Conservation (phyloP, 2,797 vertebrate genomes). For the Gadopsis marmoratus region DNA sequence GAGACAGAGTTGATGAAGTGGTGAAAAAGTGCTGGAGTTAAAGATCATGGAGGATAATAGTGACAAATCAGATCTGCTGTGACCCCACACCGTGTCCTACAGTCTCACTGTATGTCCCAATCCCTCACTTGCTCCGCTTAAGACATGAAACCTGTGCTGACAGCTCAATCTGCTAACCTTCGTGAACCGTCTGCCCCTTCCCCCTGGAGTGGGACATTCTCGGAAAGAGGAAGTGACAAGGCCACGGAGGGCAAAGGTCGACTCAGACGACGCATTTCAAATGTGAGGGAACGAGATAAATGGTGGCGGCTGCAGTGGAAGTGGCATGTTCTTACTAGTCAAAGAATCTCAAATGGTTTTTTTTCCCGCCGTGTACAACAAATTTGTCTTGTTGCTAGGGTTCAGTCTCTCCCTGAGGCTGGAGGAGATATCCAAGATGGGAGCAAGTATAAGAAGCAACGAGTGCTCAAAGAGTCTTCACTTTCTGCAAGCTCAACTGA, state of each 20-base stretch:
- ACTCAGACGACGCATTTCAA: constrained; percentile 58
- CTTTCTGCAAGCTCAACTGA: constrained; percentile 12
- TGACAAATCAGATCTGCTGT: constrained; percentile 46
- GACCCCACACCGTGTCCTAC: constrained; percentile 51
- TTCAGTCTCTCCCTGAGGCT: constrained; percentile 3
- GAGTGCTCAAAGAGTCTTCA: constrained; percentile 2
- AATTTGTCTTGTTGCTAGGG: constrained; percentile 23
- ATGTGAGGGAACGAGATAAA: constrained; percentile 63
- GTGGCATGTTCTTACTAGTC: constrained; percentile 61
- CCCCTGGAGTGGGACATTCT: constrained; percentile 27
- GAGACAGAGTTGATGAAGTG: neutral
- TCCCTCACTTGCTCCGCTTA: constrained; percentile 45
- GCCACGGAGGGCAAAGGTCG: constrained; percentile 61
- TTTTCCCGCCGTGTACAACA: constrained; percentile 17
- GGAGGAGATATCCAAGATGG: neutral
- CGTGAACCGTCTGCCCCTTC: constrained; percentile 38
- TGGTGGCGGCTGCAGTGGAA: constrained; percentile 46
- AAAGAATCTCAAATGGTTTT: constrained; percentile 54
- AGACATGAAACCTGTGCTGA: constrained; percentile 63
- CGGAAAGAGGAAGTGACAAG: constrained; percentile 67
- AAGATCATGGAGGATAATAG: constrained; percentile 24
- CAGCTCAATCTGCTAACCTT: constrained; percentile 71
- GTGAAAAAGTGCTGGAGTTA: constrained; percentile 15
- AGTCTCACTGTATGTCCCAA: constrained; percentile 24
- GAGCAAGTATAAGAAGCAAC: neutral